Base-by-base conservation (phyloP, 2,113 vertebrate genomes). In the Protomyctophum bolini region DNA sequence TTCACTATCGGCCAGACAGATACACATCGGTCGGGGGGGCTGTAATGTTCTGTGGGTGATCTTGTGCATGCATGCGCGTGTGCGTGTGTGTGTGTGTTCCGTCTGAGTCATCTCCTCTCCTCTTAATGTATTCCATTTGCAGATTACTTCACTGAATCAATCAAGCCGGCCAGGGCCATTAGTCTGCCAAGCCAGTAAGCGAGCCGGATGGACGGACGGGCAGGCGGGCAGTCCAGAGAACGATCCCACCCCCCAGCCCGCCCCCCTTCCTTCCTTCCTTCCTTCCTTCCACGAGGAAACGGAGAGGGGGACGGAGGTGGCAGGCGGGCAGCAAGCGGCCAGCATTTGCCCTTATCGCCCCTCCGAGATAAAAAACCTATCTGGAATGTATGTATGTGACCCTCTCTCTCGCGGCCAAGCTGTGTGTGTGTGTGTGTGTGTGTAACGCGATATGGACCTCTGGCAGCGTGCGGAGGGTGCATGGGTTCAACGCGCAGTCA, bases 101-200 rank as follows among this genome's bases (percentile, higher is more conserved):
- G 33, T 41, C 33, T 41, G 76, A 88, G 82, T 89, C 87, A 87
- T 88, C 80, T 80, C 79, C 59, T 7, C 14, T 51, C 8, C 81
- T 74, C 84, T 80, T 88, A 88, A 89, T 90, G 87, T 90, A 89
- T 90, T 87, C 88, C 88, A 90, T 91, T 88, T 91, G 86, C 83
- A 90, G 88, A 91, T 88, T 84, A 86, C 88, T 89, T 89, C 83
- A 89, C 83, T 85, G 85, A 89, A 89, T 88, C 88, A 89, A 88
- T 87, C 88, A 82, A 79, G 86, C 81, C 75, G 60, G 81, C 83
- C 79, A 82, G 81, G 85, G 85, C 84, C 87, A 89, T 91, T 90
- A 87, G 87, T 79, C 86, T 86, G 87, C 87, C 73, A 63, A 72
- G 83, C 83, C 76, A 47, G 84, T 55, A 2, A 21, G 21, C 21